These are phyloP conservation scores for Gisinianus flammeolus DNA, from an alignment of 2,888 invertebrate genomes.

Conservation along the genomic window DNA sequence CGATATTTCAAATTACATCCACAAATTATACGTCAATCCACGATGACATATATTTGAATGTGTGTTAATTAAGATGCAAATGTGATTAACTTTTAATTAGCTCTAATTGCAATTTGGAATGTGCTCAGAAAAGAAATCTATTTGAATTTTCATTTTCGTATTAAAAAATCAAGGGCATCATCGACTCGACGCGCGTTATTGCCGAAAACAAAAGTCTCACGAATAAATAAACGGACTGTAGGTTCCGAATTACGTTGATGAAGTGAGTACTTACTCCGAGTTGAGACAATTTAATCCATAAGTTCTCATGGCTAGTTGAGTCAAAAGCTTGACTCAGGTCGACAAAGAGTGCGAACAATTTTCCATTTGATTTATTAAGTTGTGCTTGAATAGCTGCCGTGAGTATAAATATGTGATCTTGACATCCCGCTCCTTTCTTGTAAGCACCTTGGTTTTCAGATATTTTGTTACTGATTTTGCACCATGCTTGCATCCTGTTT, in stretches of 20 bases:
- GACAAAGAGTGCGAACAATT: neutral
- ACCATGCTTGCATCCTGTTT: neutral
- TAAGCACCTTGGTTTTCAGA: constrained; percentile 32
- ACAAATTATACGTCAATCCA: too few relatives aligned
- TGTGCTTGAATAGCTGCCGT: neutral
- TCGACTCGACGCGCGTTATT: too few relatives aligned
- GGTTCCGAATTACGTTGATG: neutral
- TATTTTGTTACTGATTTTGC: neutral
- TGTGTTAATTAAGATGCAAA: too few relatives aligned
- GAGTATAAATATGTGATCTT: constrained; percentile 26
- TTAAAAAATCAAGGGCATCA: too few relatives aligned
- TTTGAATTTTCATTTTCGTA: too few relatives aligned
- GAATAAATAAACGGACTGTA: too few relatives aligned
- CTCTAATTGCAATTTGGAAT: too few relatives aligned
- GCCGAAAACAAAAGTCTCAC: too few relatives aligned
- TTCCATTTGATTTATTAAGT: neutral
- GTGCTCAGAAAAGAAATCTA: too few relatives aligned
- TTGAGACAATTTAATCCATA: neutral
- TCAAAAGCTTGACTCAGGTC: constrained; percentile 6
- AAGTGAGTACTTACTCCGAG: neutral
- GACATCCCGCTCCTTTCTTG: neutral
- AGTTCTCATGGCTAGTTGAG: neutral
- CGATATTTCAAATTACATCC: neutral
- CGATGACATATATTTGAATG: too few relatives aligned
- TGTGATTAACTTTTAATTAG: too few relatives aligned